These are phyloP conservation scores for Tympanoctomys barrerae DNA, from an alignment of 2,797 vertebrate genomes.

Conservation along the genomic window DNA sequence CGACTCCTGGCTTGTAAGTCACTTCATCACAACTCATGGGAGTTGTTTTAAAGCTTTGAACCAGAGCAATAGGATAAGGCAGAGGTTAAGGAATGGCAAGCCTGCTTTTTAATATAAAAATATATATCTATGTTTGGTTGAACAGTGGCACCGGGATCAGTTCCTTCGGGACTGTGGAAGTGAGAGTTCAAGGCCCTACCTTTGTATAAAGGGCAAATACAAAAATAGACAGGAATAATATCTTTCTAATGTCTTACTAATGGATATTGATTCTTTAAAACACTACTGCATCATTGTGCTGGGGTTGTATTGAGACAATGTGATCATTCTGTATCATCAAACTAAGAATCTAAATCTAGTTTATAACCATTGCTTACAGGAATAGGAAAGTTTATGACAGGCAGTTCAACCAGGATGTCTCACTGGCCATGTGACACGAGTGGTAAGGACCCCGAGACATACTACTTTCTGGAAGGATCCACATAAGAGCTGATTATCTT, in stretches of 20 bases:
- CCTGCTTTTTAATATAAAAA: not conserved
- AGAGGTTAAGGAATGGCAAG: not conserved
- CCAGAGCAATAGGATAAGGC: not conserved
- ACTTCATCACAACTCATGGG: not conserved
- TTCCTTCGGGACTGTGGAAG: not conserved
- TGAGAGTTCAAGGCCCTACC: not conserved
- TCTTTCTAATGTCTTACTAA: conserved; percentile 33
- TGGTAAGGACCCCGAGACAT: rapidly evolving
- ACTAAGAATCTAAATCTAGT: conserved; percentile 30
- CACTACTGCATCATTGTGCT: not conserved
- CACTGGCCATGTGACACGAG: not conserved
- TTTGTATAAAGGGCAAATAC: conserved; percentile 20
- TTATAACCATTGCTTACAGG: conserved; percentile 63
- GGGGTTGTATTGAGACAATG: not conserved
- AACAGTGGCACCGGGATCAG: not conserved
- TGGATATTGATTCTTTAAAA: not conserved
- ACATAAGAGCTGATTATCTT: not conserved
- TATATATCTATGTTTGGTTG: not conserved
- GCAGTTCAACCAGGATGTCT: not conserved
- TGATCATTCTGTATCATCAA: not conserved
- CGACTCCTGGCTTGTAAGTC: not conserved
- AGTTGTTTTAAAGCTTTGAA: conserved; percentile 19
- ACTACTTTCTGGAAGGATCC: not conserved
- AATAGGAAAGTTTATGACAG: conserved; percentile 57
- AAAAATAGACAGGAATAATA: not conserved